These are phyloP conservation scores for Sciurus niger DNA, from an alignment of 2,113 vertebrate species.

Conservation along the genomic window DNA sequence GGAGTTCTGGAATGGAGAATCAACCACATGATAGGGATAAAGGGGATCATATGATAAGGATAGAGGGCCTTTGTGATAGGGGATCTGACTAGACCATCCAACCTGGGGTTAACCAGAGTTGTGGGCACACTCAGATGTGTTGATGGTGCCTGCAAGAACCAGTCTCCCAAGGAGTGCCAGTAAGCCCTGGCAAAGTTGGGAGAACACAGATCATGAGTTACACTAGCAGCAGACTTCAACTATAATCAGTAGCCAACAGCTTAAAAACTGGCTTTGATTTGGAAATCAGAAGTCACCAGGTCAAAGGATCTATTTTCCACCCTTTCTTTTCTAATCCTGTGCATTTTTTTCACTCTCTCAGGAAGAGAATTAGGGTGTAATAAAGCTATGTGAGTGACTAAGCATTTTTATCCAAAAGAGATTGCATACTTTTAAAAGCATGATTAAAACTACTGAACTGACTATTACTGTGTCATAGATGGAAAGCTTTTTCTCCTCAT, in stretches of 20 bases:
- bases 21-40: no score
- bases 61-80: neutral
- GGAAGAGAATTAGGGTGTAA: neutral
- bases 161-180: neutral
- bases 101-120: neutral
- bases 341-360: neutral
- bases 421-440: neutral
- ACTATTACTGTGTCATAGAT: neutral
- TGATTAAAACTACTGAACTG: neutral
- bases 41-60: no score
- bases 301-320: neutral
- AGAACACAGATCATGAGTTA: neutral
- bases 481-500: neutral
- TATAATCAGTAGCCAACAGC: neutral
- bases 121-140: neutral
- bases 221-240: neutral
- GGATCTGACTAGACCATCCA: neutral
- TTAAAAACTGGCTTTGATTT: neutral
- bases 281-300: neutral
- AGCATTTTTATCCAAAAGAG: constrained; percentile 27
- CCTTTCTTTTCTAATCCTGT: neutral
- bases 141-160: neutral
- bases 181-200: neutral
- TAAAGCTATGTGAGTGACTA: neutral
- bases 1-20: neutral